A percentile compares a stretch with the other conserved stretches of the same genome.
Conservation (phyloP, 2,888 invertebrate species). For the Tryphoninae sp. region DNA sequence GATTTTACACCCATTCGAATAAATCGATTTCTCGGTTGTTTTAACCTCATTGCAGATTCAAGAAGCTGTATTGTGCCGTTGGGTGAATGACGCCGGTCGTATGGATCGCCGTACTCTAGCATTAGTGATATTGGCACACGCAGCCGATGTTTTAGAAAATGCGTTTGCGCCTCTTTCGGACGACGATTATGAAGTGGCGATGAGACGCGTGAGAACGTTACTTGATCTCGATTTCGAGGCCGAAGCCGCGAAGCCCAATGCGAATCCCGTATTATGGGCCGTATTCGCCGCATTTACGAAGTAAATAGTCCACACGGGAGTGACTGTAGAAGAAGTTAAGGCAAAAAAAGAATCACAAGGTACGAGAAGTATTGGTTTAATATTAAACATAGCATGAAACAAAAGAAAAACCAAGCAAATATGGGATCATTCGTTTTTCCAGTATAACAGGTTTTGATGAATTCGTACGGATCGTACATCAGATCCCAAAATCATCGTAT, state of each 20-base stretch:
- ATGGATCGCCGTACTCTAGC: conserved; percentile 98
- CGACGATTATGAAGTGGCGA: conserved; percentile 98
- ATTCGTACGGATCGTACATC: background rate
- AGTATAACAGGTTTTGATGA: background rate
- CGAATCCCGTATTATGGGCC: conserved; percentile 98
- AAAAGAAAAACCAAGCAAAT: conserved; percentile 36
- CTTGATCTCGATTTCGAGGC: conserved; percentile 98
- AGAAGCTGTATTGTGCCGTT: conserved; percentile 97
- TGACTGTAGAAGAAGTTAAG: conserved; percentile 61
- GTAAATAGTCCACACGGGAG: conserved; percentile 83
- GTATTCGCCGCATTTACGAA: conserved; percentile 99
- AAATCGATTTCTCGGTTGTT: conserved; percentile 3
- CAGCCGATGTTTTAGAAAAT: conserved; percentile 99
- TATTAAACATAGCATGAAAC: conserved; percentile 46
- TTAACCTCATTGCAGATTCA: conserved; percentile 87
- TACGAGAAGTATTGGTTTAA: conserved; percentile 67
- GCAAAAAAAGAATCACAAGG: conserved; percentile 50
- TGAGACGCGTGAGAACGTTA: conserved; percentile 97
- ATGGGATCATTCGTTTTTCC: conserved; percentile 36
- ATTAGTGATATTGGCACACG: conserved; percentile 97
- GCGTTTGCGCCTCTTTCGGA: conserved; percentile 98
- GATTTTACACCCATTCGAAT: conserved; percentile 2
- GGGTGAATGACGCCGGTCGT: conserved; percentile 98
- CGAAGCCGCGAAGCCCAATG: conserved; percentile 95
- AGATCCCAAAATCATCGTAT: background rate